A percentile compares a stretch with the other conserved stretches of the same genome.
Conservation (phyloP, 2,797 vertebrate genomes). For the Anguilla marmorata region DNA sequence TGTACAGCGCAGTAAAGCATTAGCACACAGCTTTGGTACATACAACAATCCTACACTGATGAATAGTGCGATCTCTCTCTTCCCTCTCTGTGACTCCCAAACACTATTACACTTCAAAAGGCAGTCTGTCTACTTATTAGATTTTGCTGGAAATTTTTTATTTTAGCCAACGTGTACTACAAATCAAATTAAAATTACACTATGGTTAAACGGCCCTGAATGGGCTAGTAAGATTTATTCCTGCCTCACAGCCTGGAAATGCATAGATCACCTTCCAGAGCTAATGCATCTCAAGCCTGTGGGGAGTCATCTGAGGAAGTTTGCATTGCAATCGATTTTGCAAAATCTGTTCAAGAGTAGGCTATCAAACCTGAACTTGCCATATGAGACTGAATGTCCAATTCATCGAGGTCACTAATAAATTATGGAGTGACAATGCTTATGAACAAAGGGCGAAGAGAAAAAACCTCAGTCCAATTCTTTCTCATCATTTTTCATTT, state of each 20-base stretch:
- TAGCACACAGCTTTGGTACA: neutral
- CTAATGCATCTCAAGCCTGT: neutral
- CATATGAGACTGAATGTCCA: neutral
- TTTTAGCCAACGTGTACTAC: neutral
- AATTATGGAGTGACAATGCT: neutral
- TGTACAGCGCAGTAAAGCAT: neutral
- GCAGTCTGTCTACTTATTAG: slow-evolving; percentile 17
- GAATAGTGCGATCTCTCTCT: neutral
- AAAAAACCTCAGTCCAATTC: neutral
- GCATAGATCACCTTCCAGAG: neutral
- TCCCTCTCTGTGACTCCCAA: neutral
- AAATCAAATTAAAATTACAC: slow-evolving; percentile 27
- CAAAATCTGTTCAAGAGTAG: neutral
- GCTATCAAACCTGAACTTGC: neutral
- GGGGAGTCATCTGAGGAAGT: neutral
- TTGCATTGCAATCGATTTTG: neutral
- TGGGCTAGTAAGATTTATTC: neutral
- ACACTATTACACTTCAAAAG: slow-evolving; percentile 2
- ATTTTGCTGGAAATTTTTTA: slow-evolving; percentile 14
- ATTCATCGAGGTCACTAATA: neutral
- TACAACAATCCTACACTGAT: neutral
- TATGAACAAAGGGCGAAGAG: neutral
- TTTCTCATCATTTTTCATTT: neutral
- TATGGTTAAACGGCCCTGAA: slow-evolving; percentile 8
- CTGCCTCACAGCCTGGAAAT: neutral